A percentile compares a stretch with the other conserved stretches of the same genome.
These are phyloP conservation scores for Ennomos quercinarius DNA, from an alignment of 2,888 invertebrate species.

Conservation along the genomic window DNA sequence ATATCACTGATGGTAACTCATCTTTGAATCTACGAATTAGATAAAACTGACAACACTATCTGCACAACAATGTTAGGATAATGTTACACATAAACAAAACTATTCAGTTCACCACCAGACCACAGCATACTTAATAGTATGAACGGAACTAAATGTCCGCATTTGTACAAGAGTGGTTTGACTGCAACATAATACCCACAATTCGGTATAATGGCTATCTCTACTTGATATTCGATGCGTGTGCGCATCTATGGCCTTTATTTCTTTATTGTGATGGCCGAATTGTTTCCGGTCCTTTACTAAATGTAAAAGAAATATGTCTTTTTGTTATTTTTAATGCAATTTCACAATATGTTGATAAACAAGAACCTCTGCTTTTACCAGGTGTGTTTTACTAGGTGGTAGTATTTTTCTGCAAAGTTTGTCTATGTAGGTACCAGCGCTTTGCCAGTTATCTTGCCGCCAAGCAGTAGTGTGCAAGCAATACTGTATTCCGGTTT, in stretches of 20 bases:
- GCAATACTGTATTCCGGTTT: no score
- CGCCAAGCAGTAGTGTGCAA: no score
- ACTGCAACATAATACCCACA: conserved; percentile 73
- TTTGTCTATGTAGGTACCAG: no score
- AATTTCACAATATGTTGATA: no score
- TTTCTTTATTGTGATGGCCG: conserved; percentile 47
- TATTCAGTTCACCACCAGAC: conserved; percentile 34
- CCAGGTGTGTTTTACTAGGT: no score
- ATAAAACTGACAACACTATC: conserved; percentile 12
- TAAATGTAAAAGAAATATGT: neutral
- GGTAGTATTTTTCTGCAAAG: no score
- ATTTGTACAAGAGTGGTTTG: conserved; percentile 64
- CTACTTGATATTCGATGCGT: conserved; percentile 60
- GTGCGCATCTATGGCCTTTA: conserved; percentile 55
- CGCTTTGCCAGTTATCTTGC: no score
- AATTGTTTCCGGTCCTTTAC: conserved; percentile 57
- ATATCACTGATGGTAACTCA: no score
- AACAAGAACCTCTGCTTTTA: no score
- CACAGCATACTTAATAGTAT: no score
- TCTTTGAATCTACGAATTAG: conserved; percentile 12
- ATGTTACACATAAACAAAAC: conserved; percentile 24
- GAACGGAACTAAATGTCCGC: conserved; percentile 71
- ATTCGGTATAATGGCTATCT: conserved; percentile 46
- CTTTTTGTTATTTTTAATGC: no score
- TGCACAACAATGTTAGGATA: conserved; percentile 21